Evolutionary conservation across 2,888 invertebrate species (phyloP).

Genomic region (Macrosiphum euphorbiae): DNA sequence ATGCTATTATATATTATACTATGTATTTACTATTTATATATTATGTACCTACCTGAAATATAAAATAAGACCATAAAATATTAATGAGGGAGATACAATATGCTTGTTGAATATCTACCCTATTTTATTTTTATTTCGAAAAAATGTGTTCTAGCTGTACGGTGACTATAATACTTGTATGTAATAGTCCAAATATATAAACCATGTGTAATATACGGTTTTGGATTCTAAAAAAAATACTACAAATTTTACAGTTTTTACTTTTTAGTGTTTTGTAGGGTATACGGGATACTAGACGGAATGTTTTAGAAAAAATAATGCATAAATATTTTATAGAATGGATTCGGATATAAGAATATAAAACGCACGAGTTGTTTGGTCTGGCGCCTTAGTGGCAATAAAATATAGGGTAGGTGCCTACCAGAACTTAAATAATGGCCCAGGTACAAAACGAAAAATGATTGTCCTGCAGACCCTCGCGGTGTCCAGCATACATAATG

Average conservation of each 20-base stretch:
- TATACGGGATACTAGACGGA: too few relatives aligned
- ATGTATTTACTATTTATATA: too few relatives aligned
- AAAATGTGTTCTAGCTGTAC: not conserved
- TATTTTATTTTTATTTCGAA: not conserved
- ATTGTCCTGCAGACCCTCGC: not conserved
- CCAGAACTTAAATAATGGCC: not conserved
- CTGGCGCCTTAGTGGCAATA: constrained; percentile 20
- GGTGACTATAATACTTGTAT: not conserved
- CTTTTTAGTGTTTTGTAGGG: not conserved
- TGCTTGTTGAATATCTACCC: not conserved
- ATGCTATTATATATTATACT: too few relatives aligned
- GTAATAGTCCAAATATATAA: not conserved
- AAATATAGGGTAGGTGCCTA: not conserved
- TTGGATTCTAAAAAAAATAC: not conserved
- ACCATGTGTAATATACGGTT: not conserved
- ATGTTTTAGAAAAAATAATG: not conserved
- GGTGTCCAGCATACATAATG: not conserved
- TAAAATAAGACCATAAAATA: not conserved
- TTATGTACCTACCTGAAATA: too few relatives aligned
- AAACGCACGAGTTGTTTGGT: not conserved
- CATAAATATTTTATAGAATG: not conserved
- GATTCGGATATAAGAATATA: not conserved
- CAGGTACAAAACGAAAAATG: not conserved
- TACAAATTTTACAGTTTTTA: not conserved
- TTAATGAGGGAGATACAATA: not conserved